phyloP scores from a whole-genome alignment of 2,113 vertebrate genomes.

The Lagenorhynchus albirostris region DNA sequence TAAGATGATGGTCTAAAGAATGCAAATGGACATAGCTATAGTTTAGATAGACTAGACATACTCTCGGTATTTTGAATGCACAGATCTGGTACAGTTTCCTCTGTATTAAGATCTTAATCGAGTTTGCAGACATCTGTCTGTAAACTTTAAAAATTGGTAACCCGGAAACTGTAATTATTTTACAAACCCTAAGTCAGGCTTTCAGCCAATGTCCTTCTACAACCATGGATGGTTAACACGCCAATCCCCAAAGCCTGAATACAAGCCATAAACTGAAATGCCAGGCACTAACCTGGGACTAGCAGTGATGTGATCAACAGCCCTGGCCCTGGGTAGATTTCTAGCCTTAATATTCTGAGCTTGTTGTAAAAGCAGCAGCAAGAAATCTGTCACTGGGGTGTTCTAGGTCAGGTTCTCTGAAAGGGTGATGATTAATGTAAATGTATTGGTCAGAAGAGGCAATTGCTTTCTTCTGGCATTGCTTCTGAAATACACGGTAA shows the following conservation, averaged over 20 bases:
- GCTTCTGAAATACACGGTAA: neutral
- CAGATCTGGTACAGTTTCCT: neutral
- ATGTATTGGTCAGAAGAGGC: neutral
- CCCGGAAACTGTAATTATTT: conserved; percentile 34
- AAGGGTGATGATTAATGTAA: neutral
- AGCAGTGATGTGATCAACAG: neutral
- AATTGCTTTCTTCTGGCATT: neutral
- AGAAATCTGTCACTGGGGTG: neutral
- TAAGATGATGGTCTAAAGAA: neutral
- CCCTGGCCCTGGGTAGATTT: neutral
- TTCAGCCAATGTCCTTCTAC: neutral
- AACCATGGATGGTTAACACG: neutral
- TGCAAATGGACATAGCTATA: neutral
- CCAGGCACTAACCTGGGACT: neutral
- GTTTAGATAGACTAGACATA: neutral
- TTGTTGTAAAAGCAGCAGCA: neutral
- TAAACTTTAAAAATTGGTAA: conserved; percentile 23
- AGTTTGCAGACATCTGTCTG: neutral
- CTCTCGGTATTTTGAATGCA: neutral
- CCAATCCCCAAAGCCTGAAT: neutral
- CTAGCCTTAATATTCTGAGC: neutral
- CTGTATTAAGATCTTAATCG: neutral
- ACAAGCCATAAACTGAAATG: neutral
- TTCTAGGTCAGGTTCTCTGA: conserved; percentile 2
- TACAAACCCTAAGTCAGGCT: neutral